phyloP scores from a whole-genome alignment of 2,113 vertebrate genomes.

The Embiotoca jacksoni region DNA sequence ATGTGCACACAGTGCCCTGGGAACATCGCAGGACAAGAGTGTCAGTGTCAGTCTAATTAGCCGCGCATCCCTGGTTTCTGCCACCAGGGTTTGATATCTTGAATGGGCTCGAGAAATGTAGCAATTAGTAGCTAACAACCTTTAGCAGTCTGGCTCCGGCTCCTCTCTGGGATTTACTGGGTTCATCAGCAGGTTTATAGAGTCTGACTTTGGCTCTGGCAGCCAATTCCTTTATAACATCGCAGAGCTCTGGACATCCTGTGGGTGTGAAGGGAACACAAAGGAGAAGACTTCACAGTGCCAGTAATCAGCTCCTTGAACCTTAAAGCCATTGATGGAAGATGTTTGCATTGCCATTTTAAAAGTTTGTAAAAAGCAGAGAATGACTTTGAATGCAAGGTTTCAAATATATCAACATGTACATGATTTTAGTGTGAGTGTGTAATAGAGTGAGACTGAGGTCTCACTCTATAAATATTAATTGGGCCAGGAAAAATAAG shows the following conservation, averaged over 20 bases:
- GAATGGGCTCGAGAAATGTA: constrained; percentile 80
- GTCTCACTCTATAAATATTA: constrained; percentile 23
- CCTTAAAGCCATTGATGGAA: constrained; percentile 49
- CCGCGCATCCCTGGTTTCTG: constrained; percentile 64
- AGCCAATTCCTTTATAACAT: constrained; percentile 64
- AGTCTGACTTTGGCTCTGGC: constrained; percentile 78
- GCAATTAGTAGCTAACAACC: constrained; percentile 82
- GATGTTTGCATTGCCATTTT: constrained; percentile 37
- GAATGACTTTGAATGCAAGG: constrained; percentile 7
- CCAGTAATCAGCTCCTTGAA: constrained; percentile 46
- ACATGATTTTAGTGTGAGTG: background rate
- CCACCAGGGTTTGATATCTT: constrained; percentile 76
- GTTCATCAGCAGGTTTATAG: constrained; percentile 83
- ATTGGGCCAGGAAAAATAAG: constrained; percentile 35
- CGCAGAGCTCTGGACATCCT: constrained; percentile 67
- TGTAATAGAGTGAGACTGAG: background rate
- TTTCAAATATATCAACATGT: constrained; percentile 2
- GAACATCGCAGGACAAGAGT: constrained; percentile 76
- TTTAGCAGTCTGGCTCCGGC: constrained; percentile 65
- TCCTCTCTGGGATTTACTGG: constrained; percentile 68
- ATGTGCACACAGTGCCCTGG: constrained; percentile 59
- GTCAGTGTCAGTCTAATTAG: constrained; percentile 79
- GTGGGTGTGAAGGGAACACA: constrained; percentile 71
- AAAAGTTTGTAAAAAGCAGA: constrained; percentile 18
- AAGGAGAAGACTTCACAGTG: constrained; percentile 60